Percentiles rank a stretch among this genome's conserved stretches.
Conservation (phyloP, 2,888 invertebrate species). For the Muschampia plurimacula region DNA sequence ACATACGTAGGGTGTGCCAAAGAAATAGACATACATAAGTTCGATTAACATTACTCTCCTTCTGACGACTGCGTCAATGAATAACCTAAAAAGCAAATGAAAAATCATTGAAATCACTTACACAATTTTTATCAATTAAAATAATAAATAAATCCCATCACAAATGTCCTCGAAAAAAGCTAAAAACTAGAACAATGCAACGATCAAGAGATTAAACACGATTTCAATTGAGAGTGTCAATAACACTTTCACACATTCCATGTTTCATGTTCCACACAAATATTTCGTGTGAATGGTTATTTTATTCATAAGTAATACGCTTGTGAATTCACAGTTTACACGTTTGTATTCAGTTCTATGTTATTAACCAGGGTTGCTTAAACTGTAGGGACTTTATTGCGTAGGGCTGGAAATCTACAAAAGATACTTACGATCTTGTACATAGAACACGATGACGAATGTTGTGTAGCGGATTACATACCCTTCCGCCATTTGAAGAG, state of each 20-base stretch:
- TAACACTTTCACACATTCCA: slow-evolving; percentile 20
- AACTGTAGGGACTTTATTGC: background rate
- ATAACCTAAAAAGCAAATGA: no score
- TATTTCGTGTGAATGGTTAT: slow-evolving; percentile 34
- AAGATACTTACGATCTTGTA: no score
- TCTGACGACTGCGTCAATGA: no score
- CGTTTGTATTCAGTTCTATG: background rate
- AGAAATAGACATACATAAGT: no score
- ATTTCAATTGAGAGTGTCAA: slow-evolving; percentile 31
- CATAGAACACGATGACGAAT: no score
- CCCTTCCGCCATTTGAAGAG: no score
- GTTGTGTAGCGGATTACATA: background rate
- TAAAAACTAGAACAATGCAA: slow-evolving; percentile 4
- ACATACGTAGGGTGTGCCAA: no score
- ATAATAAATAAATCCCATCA: background rate
- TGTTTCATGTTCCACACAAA: slow-evolving; percentile 29
- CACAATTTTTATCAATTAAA: no score
- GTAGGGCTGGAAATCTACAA: no score
- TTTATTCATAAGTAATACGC: slow-evolving; percentile 38
- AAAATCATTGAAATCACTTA: no score
- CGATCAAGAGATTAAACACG: slow-evolving; percentile 39
- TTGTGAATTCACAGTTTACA: background rate
- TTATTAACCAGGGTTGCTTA: background rate
- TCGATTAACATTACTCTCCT: no score
- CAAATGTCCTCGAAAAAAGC: background rate